phyloP scores from a whole-genome alignment of 2,113 vertebrate genomes.

The Megaptera novaeangliae region DNA sequence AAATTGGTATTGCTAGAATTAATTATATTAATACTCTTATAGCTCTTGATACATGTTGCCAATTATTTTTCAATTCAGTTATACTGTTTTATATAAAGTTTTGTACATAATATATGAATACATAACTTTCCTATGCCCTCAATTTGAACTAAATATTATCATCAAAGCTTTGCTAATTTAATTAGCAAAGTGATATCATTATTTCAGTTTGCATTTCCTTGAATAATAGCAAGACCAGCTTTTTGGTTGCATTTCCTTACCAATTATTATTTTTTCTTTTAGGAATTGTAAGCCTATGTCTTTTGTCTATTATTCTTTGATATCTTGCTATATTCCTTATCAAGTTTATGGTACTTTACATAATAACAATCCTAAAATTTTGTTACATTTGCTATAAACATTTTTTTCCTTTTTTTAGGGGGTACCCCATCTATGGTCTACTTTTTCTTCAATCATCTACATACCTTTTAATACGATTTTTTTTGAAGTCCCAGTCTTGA shows the following conservation, averaged over 20 bases:
- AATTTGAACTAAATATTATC: background rate
- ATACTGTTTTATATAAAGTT: background rate
- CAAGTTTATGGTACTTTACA: background rate
- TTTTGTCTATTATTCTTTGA: background rate
- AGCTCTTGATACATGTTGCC: background rate
- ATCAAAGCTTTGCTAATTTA: conserved; percentile 33
- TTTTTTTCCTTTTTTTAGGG: background rate
- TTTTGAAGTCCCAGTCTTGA: background rate
- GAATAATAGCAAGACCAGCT: background rate
- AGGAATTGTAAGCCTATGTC: background rate
- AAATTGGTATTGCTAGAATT: conserved; percentile 14
- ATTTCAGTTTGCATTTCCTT: conserved; percentile 22
- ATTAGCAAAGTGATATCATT: background rate
- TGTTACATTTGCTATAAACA: background rate
- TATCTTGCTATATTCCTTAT: background rate
- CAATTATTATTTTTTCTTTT: background rate
- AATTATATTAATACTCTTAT: background rate
- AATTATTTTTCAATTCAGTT: conserved; percentile 28
- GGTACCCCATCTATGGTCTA: background rate
- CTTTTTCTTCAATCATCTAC: background rate
- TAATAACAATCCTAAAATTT: background rate
- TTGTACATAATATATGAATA: background rate
- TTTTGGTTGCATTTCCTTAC: background rate
- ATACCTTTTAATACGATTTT: background rate
- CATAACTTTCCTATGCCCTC: background rate